Evolutionary conservation across 1,140 invertebrate species (phyloP), one percentile per base, ranked within the genome.

Genomic region (Drosophila tropicalis): DNA sequence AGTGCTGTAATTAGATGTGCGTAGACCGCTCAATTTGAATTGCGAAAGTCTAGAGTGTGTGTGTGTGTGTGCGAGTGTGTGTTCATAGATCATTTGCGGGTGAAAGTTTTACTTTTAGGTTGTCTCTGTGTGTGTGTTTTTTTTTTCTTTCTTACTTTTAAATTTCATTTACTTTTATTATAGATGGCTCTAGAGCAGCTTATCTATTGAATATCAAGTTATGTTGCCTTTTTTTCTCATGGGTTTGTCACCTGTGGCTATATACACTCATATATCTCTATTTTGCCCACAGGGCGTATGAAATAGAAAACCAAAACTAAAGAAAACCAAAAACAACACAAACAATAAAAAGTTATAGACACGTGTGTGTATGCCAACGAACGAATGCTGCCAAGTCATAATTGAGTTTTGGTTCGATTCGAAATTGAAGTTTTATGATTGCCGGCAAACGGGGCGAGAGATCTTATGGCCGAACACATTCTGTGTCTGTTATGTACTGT

Each of bases 191-290:
- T 70, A 68, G 69, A 69, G 57, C 62, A 65, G 79, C 72, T 89
- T 87, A 87, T 87, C 83, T 87, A 89, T 89, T 80, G 83, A 87
- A 89, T 87, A 87, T 89, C 84, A 87, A 87, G 79, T 79, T 79
- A 72, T 81, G 82, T 79, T 79, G 70, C 77, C 36, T 39, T 74
- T 72, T 83, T 86, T 86, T 87, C 77, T 76, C 44, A 51, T 82
- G 70, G 66, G 82, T 86, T 87, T 87, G 83, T 87, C 83, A 87
- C 84, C 84, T 74, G 84, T 72, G 83, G 80, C 79, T 69, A 86
- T 86, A 79, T 82, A 32, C 9, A 19, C 19, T 19, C 6, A 19
- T 47, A 39, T 57, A 41, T 39, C 29, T n/a, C 9, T 3, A 5
- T 13, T 10, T 13, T 32, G 69, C 71, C 71, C 82, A 79, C 74